phyloP scores from a whole-genome alignment of 2,797 vertebrate genomes.

The Leuciscus waleckii region DNA sequence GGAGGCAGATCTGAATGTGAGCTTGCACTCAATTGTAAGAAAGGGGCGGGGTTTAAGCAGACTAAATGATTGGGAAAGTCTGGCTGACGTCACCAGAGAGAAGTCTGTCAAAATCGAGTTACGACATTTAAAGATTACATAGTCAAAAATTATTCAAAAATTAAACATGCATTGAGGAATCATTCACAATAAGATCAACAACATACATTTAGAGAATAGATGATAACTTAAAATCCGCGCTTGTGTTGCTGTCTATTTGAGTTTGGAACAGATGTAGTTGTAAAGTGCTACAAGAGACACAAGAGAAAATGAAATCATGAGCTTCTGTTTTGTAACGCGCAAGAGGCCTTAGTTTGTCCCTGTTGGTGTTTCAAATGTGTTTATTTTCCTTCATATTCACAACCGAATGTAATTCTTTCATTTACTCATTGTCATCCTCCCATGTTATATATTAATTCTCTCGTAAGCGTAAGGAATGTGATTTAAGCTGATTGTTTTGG shows the following conservation, averaged over 20 bases:
- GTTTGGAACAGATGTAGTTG: neutral
- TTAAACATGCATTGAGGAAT: neutral
- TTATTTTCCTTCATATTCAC: neutral
- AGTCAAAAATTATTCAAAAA: neutral
- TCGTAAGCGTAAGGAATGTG: constrained; percentile 18
- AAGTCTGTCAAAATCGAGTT: neutral
- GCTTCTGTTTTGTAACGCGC: constrained; percentile 23
- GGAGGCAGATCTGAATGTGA: constrained; percentile 9
- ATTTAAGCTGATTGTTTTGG: constrained; percentile 12
- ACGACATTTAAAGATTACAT: neutral
- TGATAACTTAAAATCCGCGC: neutral
- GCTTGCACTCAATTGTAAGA: neutral
- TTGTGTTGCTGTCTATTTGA: neutral
- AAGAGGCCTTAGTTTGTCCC: neutral
- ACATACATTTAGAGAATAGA: neutral
- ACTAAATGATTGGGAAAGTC: neutral
- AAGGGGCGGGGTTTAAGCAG: neutral
- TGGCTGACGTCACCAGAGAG: neutral
- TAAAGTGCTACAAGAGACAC: neutral
- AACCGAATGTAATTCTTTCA: constrained; percentile 15
- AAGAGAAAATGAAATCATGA: neutral
- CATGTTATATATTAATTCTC: neutral
- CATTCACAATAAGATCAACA: neutral
- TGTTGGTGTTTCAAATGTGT: neutral
- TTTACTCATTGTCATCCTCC: neutral